These are phyloP conservation scores for Empidonax traillii DNA, from an alignment of 2,113 vertebrate genomes.

Conservation along the genomic window DNA sequence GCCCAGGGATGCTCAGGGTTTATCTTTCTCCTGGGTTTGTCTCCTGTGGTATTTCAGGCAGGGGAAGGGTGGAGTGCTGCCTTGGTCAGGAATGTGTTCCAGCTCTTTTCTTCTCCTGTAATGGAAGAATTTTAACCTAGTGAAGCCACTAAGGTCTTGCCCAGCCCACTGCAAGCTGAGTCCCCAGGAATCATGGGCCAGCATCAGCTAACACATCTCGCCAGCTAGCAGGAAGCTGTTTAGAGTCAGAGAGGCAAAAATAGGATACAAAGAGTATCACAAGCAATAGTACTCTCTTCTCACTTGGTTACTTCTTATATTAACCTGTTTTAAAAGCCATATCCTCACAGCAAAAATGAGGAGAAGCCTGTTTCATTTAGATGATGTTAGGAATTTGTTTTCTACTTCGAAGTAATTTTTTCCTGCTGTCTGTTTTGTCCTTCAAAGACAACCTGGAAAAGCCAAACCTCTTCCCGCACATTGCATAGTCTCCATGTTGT, in stretches of 20 bases:
- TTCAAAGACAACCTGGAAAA: background rate
- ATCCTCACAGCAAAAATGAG: background rate
- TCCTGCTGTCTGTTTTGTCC: background rate
- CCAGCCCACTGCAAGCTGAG: background rate
- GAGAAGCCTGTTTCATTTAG: background rate
- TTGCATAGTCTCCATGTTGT: background rate
- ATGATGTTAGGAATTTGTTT: background rate
- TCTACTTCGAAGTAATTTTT: background rate
- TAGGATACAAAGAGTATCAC: background rate
- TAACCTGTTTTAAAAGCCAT: background rate
- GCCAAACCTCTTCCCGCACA: background rate
- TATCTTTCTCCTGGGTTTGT: background rate
- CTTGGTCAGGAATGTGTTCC: background rate
- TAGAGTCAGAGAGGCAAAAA: background rate
- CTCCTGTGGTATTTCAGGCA: background rate
- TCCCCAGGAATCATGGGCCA: background rate
- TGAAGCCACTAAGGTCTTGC: background rate
- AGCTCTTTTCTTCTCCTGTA: background rate
- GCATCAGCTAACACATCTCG: background rate
- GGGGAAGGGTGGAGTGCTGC: background rate
- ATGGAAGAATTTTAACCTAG: background rate
- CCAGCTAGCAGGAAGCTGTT: background rate
- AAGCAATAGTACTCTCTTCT: background rate
- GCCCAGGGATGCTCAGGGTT: background rate
- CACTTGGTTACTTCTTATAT: background rate